Evolutionary conservation across 2,113 vertebrate species (phyloP).

Genomic region (Gambusia affinis): DNA sequence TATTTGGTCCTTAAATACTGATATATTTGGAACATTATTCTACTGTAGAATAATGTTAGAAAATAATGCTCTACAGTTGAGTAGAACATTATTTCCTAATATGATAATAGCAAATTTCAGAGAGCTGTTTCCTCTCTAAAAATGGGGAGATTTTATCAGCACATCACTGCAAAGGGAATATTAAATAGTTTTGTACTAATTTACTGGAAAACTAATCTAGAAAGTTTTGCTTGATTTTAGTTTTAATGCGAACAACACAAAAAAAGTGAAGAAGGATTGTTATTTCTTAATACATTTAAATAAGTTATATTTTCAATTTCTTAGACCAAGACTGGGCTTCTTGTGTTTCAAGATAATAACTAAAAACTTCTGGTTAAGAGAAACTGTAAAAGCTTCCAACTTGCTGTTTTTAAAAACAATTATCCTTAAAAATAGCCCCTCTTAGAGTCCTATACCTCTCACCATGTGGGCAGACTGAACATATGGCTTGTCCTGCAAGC

Average conservation of each 20-base stretch:
- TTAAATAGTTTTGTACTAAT: not conserved
- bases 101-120: not conserved
- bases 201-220: not conserved
- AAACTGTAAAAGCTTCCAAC: not conserved
- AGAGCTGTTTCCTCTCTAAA: not conserved
- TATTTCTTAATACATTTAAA: not conserved
- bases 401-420: not conserved
- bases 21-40: no score
- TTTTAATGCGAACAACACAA: not conserved
- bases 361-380: not conserved
- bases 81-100: no score
- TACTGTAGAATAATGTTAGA: no score
- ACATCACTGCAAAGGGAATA: not conserved
- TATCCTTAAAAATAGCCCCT: not conserved
- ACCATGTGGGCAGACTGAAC: constrained; percentile 21
- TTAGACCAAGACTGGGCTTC: no score
- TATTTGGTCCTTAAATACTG: not conserved
- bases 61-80: not conserved
- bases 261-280: not conserved
- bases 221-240: no score
- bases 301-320: not conserved
- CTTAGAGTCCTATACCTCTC: not conserved
- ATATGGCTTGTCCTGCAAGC: constrained; percentile 48
- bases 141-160: not conserved
- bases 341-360: not conserved